Conservation (phyloP, 2,113 vertebrate species). For the Marmota monax region DNA sequence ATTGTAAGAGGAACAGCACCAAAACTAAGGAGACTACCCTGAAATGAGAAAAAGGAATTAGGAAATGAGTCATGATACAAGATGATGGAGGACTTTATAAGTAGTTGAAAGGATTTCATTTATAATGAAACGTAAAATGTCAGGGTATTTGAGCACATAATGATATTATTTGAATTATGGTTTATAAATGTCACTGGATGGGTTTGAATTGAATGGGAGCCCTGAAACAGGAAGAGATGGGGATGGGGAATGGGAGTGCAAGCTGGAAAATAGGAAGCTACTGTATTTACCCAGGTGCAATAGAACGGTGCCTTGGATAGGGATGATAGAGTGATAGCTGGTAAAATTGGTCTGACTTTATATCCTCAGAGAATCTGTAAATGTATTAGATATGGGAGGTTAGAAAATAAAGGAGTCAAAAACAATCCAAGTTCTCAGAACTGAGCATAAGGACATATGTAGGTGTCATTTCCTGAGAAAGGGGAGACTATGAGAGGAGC, state of each 20-base stretch:
- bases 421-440: not conserved
- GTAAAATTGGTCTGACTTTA: not conserved
- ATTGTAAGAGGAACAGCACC: not conserved
- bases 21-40: not conserved
- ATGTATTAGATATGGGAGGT: rapidly evolving
- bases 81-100: not conserved
- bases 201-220: not conserved
- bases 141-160: not conserved
- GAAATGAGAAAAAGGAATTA: not conserved
- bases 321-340: not conserved
- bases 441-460: not conserved
- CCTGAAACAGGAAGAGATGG: not conserved
- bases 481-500: not conserved
- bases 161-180: not conserved
- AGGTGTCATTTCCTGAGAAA: not conserved
- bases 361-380: not conserved
- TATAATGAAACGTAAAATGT: not conserved
- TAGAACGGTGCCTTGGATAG: not conserved
- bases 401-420: not conserved
- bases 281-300: not conserved
- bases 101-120: not conserved
- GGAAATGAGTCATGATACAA: not conserved
- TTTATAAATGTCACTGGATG: not conserved
- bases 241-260: not conserved
- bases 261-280: not conserved